Evolutionary conservation across 2,888 invertebrate species (phyloP), one percentile per base, ranked within the genome.

Genomic region (Chironomus riparius): DNA sequence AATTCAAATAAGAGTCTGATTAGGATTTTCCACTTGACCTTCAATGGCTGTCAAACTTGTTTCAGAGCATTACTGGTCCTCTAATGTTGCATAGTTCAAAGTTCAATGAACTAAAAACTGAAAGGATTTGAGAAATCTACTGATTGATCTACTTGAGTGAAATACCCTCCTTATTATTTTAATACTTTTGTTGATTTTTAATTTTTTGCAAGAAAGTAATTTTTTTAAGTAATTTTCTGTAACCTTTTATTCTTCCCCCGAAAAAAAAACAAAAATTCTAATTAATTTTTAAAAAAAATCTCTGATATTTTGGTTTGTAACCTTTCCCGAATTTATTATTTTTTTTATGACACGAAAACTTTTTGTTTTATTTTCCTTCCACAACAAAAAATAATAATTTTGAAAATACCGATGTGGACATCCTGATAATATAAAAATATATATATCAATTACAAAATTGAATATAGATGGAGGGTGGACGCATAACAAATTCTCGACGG

Each of bases 331-430:
- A 62, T 62, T 56, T 73, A 13, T 62, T 62, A 56, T 61, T 73
- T 73, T 38, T 28, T 73, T 73, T 73, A n/a, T 73, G 72, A 73
- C 72, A 73, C 72, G 38, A 50, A 61, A 73, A 73, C 47, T 73
- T 62, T 73, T 65, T 22, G 48, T 73, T 73, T 73, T 24, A n/a
- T 73, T 61, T 73, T 38, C 38, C 47, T 61, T 38, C 68, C 61
- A 62, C 61, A 61, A n/a, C 6, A 65, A 65, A 18, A 24, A 65
- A 65, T n/a, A n/a, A n/a, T 12, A 21, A 62, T 18, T 24, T 65
- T 65, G n/a, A 24, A 13, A 15, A 56, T 6, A 65, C 65, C 65
- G 65, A 65, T 65, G 65, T 65, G 65, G 65, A 65, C 24, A 56
- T 15, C 56, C 24, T 65, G 65, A 65, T 24, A 65, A 65, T 24